Percentiles rank a stretch among this genome's conserved stretches.
These are phyloP conservation scores for Parnassius apollo DNA, from an alignment of 2,888 invertebrate species.

Conservation along the genomic window DNA sequence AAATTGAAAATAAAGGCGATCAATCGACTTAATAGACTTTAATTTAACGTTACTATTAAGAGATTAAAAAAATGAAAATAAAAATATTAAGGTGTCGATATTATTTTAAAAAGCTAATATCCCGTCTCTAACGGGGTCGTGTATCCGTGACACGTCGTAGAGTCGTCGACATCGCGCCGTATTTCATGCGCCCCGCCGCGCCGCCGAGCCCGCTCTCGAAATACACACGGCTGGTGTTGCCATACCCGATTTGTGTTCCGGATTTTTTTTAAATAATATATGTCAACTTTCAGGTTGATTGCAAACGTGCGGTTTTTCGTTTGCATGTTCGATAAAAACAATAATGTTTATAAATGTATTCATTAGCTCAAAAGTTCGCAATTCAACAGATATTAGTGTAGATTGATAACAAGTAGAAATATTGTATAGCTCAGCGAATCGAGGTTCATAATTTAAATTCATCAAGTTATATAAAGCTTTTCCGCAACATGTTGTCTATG, in stretches of 20 bases:
- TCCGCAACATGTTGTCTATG: no score
- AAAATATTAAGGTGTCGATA: slow-evolving; percentile 25
- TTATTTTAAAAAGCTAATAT: slow-evolving; percentile 22
- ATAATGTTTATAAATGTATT: not conserved
- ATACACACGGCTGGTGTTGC: slow-evolving; percentile 29
- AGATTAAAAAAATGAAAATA: not conserved
- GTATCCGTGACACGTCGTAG: slow-evolving; percentile 69
- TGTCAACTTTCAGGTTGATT: not conserved
- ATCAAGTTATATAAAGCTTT: no score
- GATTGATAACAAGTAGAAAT: no score
- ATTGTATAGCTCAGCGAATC: no score
- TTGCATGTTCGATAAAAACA: not conserved
- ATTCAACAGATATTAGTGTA: no score
- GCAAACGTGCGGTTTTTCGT: not conserved
- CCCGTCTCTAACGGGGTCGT: slow-evolving; percentile 47
- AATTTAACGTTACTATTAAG: no score
- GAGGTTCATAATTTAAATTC: no score
- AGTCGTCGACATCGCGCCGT: slow-evolving; percentile 51
- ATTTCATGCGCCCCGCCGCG: slow-evolving; percentile 67
- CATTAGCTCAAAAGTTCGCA: no score
- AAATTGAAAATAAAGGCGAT: no score
- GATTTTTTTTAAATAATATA: slow-evolving; percentile 2
- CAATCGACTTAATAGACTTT: no score
- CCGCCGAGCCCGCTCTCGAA: slow-evolving; percentile 38
- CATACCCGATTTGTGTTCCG: slow-evolving; percentile 9